Conservation (phyloP, 2,888 invertebrate species). For the Scelioninae gen. 1 region DNA sequence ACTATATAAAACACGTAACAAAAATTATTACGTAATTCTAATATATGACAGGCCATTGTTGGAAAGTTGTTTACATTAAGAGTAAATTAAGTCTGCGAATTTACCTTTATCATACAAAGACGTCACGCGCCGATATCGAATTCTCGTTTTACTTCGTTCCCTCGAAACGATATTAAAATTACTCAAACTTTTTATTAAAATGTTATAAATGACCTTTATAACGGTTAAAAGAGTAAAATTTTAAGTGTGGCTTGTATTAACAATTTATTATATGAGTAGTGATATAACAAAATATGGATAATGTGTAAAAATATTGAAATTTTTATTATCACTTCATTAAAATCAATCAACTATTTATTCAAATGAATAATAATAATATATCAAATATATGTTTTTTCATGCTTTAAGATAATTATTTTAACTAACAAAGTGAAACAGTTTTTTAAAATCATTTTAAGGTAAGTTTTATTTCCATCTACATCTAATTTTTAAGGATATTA, state of each 20-base stretch:
- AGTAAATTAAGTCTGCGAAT: slow-evolving; percentile 50
- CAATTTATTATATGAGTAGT: neutral
- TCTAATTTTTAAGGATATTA: no score
- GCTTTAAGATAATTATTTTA: no score
- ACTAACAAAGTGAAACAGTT: no score
- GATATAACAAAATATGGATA: no score
- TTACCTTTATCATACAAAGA: slow-evolving; percentile 55
- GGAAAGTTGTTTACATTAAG: slow-evolving; percentile 62
- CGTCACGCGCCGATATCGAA: slow-evolving; percentile 35
- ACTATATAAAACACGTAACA: slow-evolving; percentile 22
- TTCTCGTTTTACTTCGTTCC: slow-evolving; percentile 31
- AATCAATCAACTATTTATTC: no score
- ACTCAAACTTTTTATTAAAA: slow-evolving; percentile 19
- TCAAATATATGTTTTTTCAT: no score
- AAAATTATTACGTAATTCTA: slow-evolving; percentile 54
- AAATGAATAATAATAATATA: no score
- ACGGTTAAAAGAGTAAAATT: slow-evolving; percentile 15
- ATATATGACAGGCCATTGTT: slow-evolving; percentile 54
- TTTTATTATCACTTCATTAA: no score
- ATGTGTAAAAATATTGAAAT: no score
- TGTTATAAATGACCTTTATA: slow-evolving; percentile 32
- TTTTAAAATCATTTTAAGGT: no score
- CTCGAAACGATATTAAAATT: slow-evolving; percentile 30
- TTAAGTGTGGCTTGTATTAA: neutral
- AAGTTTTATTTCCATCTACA: no score